A percentile compares a stretch with the other conserved stretches of the same genome.
phyloP scores from a whole-genome alignment of 2,888 invertebrate genomes.

The Stenodera caucasica region DNA sequence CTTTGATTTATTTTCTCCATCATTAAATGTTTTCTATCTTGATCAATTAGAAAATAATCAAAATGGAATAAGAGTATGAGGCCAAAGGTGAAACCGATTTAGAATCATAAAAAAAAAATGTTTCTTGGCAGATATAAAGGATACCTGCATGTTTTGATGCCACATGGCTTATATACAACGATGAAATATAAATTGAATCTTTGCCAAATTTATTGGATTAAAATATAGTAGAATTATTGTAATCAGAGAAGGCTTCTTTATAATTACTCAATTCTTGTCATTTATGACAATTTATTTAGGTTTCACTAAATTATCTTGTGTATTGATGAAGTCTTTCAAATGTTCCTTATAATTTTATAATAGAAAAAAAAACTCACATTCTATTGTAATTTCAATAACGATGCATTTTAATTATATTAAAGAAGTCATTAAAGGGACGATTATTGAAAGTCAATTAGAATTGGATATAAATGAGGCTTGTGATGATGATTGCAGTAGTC shows the following conservation, averaged over 20 bases:
- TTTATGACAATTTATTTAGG: background rate
- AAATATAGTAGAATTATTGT: background rate
- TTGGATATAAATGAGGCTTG: constrained; percentile 7
- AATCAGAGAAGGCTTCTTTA: background rate
- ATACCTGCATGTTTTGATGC: background rate
- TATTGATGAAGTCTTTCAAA: background rate
- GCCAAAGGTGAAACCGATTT: background rate
- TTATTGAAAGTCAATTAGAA: constrained; percentile 31
- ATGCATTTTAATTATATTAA: constrained; percentile 47
- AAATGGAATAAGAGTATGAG: background rate
- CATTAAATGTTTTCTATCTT: background rate
- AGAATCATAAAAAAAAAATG: background rate
- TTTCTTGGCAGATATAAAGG: background rate
- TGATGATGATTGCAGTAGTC: constrained; percentile 12
- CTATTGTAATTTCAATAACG: constrained; percentile 1
- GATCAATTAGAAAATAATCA: background rate
- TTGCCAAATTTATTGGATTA: background rate
- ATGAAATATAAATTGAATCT: constrained; percentile 1
- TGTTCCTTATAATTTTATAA: background rate
- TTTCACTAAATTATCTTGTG: background rate
- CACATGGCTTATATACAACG: background rate
- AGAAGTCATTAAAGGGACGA: constrained; percentile 45
- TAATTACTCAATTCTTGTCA: background rate
- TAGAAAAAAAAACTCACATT: background rate
- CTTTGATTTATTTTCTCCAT: background rate